Evolutionary conservation across 2,113 vertebrate species (phyloP), one percentile per base, ranked within the genome.

Genomic region (Sapayoa aenigma): DNA sequence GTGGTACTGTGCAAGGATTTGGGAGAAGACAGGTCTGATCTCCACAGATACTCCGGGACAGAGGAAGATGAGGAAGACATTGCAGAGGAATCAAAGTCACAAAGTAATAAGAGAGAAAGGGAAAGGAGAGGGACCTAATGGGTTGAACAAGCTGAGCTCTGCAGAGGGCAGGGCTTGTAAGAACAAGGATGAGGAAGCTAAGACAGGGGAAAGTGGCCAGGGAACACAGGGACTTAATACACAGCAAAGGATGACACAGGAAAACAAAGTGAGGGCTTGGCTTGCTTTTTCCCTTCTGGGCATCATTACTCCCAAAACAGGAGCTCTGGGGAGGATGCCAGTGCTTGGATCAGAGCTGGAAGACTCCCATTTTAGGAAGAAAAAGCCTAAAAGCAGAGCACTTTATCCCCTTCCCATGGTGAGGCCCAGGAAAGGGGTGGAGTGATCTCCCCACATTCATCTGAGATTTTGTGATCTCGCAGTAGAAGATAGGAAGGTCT

Each of bases 291-390:
- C 56, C 52, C 60, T 93, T 90, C 86, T 87, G 86, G 80, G 79
- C 60, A 91, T 73, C 65, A 42, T 86, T 87, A 90, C 60, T 84
- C 69, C 44, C n/a, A 47, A 89, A 95, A 92, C 91, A 92, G 91
- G 17, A 95, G 86, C 73, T 81, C 91, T 89, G 65, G 60, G 73
- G 91, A 93, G 39, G 60, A 69, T 94, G 94, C 84, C 93, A 87
- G 76, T 84, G 47, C 68, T 86, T 86, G 84, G 52, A 86, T 92
- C 12, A 52, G 86, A 93, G 73, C 69, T 95, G 52, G 47, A 96
- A 84, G 44, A 67, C 93, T 92, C 91, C 93, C 89, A 93, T 97
- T 95, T 96, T 95, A 95, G 96, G 94, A 97, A 96, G 91, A 95
- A 92, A 94, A 84, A 68, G 39, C 11, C 56, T 91, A 78, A 93